Evolutionary conservation across 2,113 vertebrate genomes (phyloP).

Genomic region (Camarhynchus parvulus): DNA sequence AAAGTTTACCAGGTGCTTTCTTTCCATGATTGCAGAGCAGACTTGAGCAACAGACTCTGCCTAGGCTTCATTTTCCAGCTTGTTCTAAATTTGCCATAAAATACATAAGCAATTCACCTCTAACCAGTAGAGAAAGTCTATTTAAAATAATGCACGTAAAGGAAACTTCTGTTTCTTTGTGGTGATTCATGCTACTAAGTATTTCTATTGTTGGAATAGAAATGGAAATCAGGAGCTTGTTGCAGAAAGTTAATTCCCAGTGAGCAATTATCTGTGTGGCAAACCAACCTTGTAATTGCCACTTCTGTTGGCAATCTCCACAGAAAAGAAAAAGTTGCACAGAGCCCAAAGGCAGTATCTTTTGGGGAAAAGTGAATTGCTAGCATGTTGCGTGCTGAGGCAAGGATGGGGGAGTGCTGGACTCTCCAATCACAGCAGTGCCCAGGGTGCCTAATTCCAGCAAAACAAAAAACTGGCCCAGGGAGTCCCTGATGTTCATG

Average conservation of each 20-base stretch:
- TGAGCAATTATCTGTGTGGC: slow-evolving; percentile 48
- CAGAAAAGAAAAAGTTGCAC: neutral
- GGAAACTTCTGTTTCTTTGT: neutral
- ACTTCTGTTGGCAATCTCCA: slow-evolving; percentile 41
- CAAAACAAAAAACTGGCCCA: neutral
- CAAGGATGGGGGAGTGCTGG: neutral
- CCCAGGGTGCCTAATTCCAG: neutral
- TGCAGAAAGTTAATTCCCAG: slow-evolving; percentile 48
- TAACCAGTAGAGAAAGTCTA: neutral
- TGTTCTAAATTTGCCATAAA: neutral
- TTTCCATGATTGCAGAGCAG: neutral
- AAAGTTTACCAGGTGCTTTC: neutral
- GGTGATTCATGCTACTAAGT: neutral
- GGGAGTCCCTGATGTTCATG: rapidly evolving
- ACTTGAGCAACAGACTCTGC: neutral
- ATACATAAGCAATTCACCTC: neutral
- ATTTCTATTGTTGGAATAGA: slow-evolving; percentile 22
- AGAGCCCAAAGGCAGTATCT: neutral
- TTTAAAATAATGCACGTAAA: neutral
- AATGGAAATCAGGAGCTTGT: slow-evolving; percentile 19
- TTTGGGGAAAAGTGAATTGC: neutral
- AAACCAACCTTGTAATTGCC: slow-evolving; percentile 53
- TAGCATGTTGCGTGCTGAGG: neutral
- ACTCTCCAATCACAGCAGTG: neutral
- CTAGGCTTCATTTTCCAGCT: neutral